phyloP scores from a whole-genome alignment of 1,140 invertebrate genomes.

The Teleogryllus occipitalis region DNA sequence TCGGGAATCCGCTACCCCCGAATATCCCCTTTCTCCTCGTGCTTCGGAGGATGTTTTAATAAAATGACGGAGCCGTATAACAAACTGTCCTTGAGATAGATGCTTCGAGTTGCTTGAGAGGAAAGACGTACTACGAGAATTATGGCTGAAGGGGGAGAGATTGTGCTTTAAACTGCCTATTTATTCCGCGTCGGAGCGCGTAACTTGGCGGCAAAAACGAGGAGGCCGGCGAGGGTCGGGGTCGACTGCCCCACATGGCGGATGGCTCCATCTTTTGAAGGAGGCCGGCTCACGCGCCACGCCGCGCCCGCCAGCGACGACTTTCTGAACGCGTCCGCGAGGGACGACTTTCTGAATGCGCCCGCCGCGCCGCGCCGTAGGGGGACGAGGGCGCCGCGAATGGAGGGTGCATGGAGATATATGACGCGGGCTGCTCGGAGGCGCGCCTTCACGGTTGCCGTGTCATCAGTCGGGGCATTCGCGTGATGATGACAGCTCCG shows the following conservation, averaged over 20 bases:
- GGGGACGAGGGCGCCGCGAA: too few relatives aligned
- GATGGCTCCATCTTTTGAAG: background rate
- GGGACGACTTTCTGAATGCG: background rate
- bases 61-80: background rate
- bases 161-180: background rate
- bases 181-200: background rate
- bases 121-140: background rate
- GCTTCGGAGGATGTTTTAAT: background rate
- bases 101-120: background rate
- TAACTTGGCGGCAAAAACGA: background rate
- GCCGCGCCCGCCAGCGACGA: background rate
- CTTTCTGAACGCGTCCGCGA: background rate
- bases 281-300: background rate
- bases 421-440: too few relatives aligned
- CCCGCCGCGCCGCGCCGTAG: too few relatives aligned
- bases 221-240: too few relatives aligned
- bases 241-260: too few relatives aligned
- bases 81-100: slow-evolving; percentile 1
- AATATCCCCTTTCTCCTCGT: too few relatives aligned
- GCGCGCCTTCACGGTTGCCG: too few relatives aligned
- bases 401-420: too few relatives aligned
- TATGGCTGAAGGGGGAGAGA: background rate
- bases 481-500: too few relatives aligned
- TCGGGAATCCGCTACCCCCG: too few relatives aligned
- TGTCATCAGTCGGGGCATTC: too few relatives aligned